Conservation (phyloP, 2,888 invertebrate genomes). For the Eupithecia tripunctaria region DNA sequence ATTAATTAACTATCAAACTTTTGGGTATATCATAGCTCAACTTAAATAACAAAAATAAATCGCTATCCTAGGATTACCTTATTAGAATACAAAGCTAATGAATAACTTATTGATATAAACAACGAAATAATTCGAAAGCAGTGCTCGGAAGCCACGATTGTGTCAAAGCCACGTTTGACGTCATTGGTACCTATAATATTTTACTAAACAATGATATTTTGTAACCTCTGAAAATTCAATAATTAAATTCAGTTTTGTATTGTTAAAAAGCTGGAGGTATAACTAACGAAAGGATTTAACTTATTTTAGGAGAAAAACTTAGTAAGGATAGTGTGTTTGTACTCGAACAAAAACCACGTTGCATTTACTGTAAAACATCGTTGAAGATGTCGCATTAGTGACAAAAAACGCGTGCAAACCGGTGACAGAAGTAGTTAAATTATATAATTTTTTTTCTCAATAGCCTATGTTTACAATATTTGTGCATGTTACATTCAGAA, state of each 20-base stretch:
- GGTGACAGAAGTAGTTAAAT: background rate
- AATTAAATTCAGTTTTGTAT: background rate
- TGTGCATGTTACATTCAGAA: background rate
- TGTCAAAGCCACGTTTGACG: constrained; percentile 6
- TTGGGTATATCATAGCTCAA: background rate
- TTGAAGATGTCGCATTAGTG: background rate
- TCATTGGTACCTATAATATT: constrained; percentile 1
- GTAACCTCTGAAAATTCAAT: background rate
- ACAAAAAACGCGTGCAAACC: background rate
- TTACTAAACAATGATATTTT: background rate
- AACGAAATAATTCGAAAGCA: background rate
- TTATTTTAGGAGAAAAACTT: background rate
- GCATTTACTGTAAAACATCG: background rate
- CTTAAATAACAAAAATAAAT: background rate
- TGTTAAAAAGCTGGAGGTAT: background rate
- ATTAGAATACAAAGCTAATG: background rate
- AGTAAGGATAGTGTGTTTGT: background rate
- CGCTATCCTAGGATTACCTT: background rate
- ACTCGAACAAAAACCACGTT: background rate
- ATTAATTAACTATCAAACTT: background rate
- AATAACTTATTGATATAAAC: background rate
- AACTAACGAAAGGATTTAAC: background rate
- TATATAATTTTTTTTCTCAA: background rate
- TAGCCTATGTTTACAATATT: background rate
- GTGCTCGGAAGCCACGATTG: constrained; percentile 8